A percentile compares a stretch with the other conserved stretches of the same genome.
Evolutionary conservation across 2,113 vertebrate genomes (phyloP).

Genomic region (Aegithalos caudatus): DNA sequence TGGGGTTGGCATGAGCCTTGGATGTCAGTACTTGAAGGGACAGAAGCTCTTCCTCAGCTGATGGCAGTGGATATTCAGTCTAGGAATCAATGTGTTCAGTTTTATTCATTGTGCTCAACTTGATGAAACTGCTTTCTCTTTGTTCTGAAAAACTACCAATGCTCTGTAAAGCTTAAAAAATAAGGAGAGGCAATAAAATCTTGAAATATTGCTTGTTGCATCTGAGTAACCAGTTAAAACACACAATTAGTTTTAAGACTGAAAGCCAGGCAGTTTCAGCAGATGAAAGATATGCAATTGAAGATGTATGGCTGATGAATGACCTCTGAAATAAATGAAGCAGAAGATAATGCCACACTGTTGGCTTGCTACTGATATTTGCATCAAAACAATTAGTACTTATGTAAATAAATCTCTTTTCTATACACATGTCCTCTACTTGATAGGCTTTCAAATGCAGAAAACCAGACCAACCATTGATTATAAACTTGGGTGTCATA

Average conservation of each 20-base stretch:
- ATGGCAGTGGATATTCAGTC: neutral
- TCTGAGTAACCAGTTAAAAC: neutral
- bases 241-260: neutral
- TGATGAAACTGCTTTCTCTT: accelerated
- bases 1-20: neutral
- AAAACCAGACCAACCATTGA: neutral
- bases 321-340: constrained; percentile 4
- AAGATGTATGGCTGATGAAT: neutral
- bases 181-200: neutral
- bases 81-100: neutral
- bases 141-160: neutral
- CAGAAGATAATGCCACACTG: neutral
- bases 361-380: neutral
- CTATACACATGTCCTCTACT: neutral
- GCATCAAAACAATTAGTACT: neutral
- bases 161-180: neutral
- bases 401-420: constrained; percentile 5
- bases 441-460: neutral
- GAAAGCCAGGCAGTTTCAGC: neutral
- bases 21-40: neutral
- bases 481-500: neutral
- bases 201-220: neutral
- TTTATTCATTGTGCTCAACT: neutral
- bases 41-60: neutral
- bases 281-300: neutral